phyloP scores from a whole-genome alignment of 2,113 vertebrate species.

The Podarcis cretensis region DNA sequence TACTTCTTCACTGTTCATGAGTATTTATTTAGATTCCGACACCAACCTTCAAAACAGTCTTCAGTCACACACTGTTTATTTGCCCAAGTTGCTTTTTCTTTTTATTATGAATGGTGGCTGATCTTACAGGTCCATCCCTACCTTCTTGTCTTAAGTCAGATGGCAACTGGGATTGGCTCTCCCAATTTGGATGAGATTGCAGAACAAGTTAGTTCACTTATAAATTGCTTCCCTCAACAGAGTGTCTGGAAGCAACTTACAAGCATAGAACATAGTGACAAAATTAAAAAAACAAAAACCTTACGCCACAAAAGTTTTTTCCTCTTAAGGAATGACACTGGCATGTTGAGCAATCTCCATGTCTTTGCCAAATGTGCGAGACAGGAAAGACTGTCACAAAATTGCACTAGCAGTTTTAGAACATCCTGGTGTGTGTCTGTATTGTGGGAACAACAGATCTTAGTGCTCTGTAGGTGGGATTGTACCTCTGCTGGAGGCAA shows the following conservation, averaged over 20 bases:
- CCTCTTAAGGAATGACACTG: not conserved
- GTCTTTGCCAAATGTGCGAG: not conserved
- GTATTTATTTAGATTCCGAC: not conserved
- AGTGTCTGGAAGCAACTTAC: too few relatives aligned
- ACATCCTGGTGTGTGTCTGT: not conserved
- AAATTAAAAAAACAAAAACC: too few relatives aligned
- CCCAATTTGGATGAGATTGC: too few relatives aligned
- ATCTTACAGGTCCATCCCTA: not conserved
- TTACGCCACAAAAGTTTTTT: too few relatives aligned
- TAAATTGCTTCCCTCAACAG: too few relatives aligned
- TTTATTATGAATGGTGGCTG: not conserved
- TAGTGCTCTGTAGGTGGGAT: not conserved
- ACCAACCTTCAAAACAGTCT: not conserved
- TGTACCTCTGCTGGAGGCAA: not conserved
- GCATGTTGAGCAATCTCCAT: not conserved
- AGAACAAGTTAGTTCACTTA: too few relatives aligned
- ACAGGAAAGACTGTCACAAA: not conserved
- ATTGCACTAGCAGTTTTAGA: not conserved
- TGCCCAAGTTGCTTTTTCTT: not conserved
- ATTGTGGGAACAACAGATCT: not conserved
- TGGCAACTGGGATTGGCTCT: not conserved
- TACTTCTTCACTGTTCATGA: not conserved
- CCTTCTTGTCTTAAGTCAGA: not conserved
- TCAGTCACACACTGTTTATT: not conserved
- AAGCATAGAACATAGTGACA: too few relatives aligned